Evolutionary conservation across 2,113 vertebrate species (phyloP).

Genomic region (Potamarius usumacintae): DNA sequence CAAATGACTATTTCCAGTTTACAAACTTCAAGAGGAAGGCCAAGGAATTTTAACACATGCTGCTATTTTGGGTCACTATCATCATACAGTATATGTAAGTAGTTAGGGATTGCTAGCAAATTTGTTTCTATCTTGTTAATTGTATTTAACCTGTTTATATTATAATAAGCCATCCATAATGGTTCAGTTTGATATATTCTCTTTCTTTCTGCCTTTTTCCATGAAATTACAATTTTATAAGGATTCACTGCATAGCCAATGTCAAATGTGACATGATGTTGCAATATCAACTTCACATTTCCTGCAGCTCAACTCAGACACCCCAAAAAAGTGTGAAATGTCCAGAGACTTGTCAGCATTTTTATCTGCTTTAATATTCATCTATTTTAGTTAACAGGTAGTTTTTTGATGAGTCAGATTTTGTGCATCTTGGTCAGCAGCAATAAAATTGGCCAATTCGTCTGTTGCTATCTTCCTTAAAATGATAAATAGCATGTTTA

Average conservation of each 20-base stretch:
- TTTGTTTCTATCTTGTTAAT: too few relatives aligned
- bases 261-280: background rate
- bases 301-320: background rate
- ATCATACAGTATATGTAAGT: too few relatives aligned
- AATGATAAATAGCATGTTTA: background rate
- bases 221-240: too few relatives aligned
- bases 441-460: too few relatives aligned
- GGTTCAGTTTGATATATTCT: background rate
- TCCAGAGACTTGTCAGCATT: background rate
- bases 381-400: background rate
- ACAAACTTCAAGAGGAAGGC: too few relatives aligned
- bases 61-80: background rate
- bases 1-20: background rate
- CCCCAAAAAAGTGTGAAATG: background rate
- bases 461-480: background rate
- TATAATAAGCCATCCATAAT: too few relatives aligned
- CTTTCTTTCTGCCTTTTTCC: background rate
- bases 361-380: constrained; percentile 1
- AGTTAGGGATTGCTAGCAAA: too few relatives aligned
- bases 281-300: background rate
- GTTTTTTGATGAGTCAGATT: background rate
- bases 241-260: background rate
- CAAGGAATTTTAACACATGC: background rate
- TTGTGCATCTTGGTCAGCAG: background rate
- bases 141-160: too few relatives aligned